phyloP scores from a whole-genome alignment of 2,888 invertebrate genomes.

The Salticus scenicus region DNA sequence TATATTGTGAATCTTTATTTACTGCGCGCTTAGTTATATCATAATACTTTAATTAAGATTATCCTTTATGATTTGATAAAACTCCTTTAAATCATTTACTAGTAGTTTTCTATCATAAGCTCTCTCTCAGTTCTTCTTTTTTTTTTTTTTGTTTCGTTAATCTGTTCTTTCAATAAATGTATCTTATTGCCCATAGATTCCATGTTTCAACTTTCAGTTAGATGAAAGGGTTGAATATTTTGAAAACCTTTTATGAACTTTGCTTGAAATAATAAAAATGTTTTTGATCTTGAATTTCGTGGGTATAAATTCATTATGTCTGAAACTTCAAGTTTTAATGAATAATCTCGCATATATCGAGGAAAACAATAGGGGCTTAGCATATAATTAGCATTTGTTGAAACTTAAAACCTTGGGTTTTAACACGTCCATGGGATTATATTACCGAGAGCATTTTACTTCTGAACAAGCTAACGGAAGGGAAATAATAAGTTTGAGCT shows the following conservation, averaged over 20 bases:
- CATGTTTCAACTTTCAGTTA: background rate
- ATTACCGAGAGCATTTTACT: conserved; percentile 20
- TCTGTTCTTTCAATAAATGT: background rate
- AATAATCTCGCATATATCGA: background rate
- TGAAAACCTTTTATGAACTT: background rate
- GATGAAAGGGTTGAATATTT: background rate
- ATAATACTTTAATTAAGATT: too few relatives aligned
- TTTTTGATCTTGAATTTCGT: background rate
- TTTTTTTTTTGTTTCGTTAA: too few relatives aligned
- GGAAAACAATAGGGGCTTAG: background rate
- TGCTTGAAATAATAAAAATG: background rate
- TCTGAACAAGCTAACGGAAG: conserved; percentile 51
- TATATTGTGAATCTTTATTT: too few relatives aligned
- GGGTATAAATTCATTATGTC: background rate
- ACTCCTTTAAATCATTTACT: too few relatives aligned
- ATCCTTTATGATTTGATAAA: too few relatives aligned
- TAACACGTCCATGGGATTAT: conserved; percentile 25
- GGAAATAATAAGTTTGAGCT: conserved; percentile 64
- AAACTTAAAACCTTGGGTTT: conserved; percentile 18
- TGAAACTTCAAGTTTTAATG: conserved; percentile 5
- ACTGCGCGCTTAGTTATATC: too few relatives aligned
- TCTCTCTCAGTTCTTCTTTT: too few relatives aligned
- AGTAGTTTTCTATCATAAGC: too few relatives aligned
- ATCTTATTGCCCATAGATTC: background rate
- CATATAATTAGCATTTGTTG: conserved; percentile 15